Base-by-base conservation (phyloP, 2,113 vertebrate species). In the Aphyosemion australe region DNA sequence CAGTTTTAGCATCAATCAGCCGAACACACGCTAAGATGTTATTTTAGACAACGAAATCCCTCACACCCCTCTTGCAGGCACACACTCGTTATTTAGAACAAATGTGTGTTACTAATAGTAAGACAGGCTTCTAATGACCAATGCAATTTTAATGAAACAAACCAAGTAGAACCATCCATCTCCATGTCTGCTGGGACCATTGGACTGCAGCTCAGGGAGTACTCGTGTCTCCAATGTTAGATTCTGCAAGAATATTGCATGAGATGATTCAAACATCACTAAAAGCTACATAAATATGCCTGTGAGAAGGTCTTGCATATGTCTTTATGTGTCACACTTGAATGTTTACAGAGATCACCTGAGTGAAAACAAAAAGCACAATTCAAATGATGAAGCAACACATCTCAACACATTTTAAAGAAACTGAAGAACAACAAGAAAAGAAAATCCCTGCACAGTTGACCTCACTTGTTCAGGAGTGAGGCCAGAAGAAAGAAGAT, bases 71-170 rank as follows among this genome's bases (percentile, higher is more conserved):
- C 77, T 69, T 8, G 7, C 65, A 61, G 54, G 20, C 78, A 31
- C 50, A 65, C 42, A 63, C 61, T 49, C 43, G 45, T 74, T 46
- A 46, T 65, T 74, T 72, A 59, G 58, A 63, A 73, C 60, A 72
- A 68, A 76, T 74, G 69, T 39, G 51, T 62, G 72, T 75, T 78
- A 61, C 59, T 71, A 47, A 54, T 70, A 16, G 53, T 50, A 54
- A 83, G 74, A 74, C 82, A 77, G 50, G 54, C 70, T 39, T 31
- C 62, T 72, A 69, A 85, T 79, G 78, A 68, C 71, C 73, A 60
- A 78, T 82, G 70, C 65, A 79, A 69, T 51, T 84, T 65, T 78
- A 78, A 80, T 86, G 54, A 80, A 54, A 74, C 54, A 72, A 70
- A 73, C 46, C 8, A 3, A 26, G 48, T 42, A 43, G 39, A 75